Conservation (phyloP, 53 echinoderm and acorn worm species). For the Crossaster papposus region DNA sequence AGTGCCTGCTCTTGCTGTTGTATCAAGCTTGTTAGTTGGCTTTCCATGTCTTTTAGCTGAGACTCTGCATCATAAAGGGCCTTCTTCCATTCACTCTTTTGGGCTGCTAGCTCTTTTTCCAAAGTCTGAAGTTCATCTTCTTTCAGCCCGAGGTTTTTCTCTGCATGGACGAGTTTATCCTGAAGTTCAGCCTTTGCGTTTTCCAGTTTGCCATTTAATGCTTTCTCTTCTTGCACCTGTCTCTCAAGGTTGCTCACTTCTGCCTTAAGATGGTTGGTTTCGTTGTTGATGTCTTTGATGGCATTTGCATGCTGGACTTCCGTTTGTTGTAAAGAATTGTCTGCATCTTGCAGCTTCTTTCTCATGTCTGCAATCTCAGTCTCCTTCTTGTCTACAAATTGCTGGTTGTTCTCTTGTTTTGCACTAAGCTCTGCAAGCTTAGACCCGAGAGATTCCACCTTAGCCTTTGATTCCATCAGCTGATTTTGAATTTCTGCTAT, state of each 20-base stretch:
- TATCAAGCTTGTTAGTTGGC: conserved; percentile 26
- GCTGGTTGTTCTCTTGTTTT: conserved; percentile 43
- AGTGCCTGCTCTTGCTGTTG: conserved; percentile 58
- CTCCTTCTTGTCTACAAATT: conserved; percentile 50
- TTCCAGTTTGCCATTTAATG: not conserved
- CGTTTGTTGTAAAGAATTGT: conserved; percentile 29
- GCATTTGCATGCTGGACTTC: conserved; percentile 29
- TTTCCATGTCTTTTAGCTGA: conserved; percentile 53
- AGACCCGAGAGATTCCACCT: conserved; percentile 15
- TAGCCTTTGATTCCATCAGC: conserved; percentile 53
- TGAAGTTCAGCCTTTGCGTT: conserved; percentile 30
- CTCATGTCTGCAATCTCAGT: conserved; percentile 33
- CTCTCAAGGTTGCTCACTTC: conserved; percentile 55
- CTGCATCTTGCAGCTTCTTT: conserved; percentile 38
- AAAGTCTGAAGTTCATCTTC: conserved; percentile 51
- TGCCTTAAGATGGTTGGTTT: conserved; percentile 55
- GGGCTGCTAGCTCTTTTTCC: conserved; percentile 50
- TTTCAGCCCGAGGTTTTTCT: conserved; percentile 48
- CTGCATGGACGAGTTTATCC: conserved; percentile 30
- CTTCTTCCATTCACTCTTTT: conserved; percentile 56
- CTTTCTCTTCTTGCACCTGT: conserved; percentile 49
- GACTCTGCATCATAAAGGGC: conserved; percentile 43
- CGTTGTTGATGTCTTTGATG: conserved; percentile 68
- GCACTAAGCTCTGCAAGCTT: conserved; percentile 58
- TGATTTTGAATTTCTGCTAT: conserved; percentile 64